Percentiles rank a stretch among this genome's conserved stretches.
phyloP scores from a whole-genome alignment of 1,140 invertebrate species.

The Lepidurus apus region DNA sequence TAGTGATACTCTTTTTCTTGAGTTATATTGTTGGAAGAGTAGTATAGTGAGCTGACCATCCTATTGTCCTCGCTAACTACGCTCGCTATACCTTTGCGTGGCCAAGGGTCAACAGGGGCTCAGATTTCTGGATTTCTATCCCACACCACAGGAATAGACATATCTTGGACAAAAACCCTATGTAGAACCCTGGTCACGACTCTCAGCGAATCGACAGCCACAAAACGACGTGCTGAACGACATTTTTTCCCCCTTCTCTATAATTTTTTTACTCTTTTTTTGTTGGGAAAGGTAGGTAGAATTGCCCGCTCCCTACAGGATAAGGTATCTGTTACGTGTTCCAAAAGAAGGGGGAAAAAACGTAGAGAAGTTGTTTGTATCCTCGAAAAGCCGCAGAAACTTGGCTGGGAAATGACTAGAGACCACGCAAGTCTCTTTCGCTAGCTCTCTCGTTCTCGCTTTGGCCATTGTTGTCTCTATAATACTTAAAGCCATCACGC shows the following conservation, averaged over 20 bases:
- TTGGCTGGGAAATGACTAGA: neutral
- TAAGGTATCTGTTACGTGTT: constrained; percentile 2
- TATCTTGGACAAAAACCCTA: neutral
- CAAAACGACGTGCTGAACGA: neutral
- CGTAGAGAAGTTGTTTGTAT: neutral
- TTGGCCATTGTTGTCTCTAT: neutral
- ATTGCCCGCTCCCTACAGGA: neutral
- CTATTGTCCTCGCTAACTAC: neutral
- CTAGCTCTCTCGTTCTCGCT: neutral
- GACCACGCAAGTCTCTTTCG: neutral
- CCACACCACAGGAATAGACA: neutral
- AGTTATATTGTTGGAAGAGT: too few relatives aligned
- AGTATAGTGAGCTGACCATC: neutral
- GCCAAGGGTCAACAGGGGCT: neutral
- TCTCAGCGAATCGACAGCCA: neutral
- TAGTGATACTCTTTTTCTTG: neutral
- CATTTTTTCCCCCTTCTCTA: neutral
- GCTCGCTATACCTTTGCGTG: neutral
- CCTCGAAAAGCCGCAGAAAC: neutral
- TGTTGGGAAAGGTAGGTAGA: neutral
- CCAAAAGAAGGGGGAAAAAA: neutral
- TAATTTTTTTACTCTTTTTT: neutral
- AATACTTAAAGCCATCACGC: neutral
- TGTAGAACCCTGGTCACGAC: neutral
- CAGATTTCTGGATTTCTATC: neutral